Conservation (phyloP, 2,888 invertebrate species). For the Timandra comae region DNA sequence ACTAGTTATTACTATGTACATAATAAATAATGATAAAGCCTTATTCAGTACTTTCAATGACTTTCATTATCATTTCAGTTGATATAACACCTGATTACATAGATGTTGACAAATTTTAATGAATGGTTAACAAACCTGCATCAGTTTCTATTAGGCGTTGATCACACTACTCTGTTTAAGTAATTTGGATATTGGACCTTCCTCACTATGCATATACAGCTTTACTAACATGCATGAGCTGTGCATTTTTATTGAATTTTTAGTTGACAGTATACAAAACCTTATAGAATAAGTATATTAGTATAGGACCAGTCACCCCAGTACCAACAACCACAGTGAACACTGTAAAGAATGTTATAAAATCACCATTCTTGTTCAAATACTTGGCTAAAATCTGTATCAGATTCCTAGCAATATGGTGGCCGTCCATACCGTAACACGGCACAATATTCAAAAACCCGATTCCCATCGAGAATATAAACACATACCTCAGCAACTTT, state of each 20-base stretch:
- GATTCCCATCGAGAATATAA: constrained; percentile 92
- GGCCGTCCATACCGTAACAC: constrained; percentile 95
- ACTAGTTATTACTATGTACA: not conserved
- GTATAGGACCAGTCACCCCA: constrained; percentile 80
- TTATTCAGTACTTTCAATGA: constrained; percentile 1
- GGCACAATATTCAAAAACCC: constrained; percentile 94
- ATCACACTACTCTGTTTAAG: no score
- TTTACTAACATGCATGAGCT: no score
- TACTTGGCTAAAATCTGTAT: constrained; percentile 78
- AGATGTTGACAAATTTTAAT: no score
- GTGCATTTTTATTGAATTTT: no score
- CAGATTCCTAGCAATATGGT: constrained; percentile 87
- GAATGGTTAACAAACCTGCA: no score
- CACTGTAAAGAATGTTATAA: constrained; percentile 72
- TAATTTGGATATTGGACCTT: no score
- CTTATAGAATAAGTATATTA: constrained; percentile 67
- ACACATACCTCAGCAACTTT: constrained; percentile 87
- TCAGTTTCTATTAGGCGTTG: no score
- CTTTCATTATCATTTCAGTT: constrained; percentile 12
- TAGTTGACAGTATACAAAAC: constrained; percentile 45
- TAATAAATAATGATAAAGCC: not conserved
- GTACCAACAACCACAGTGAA: constrained; percentile 85
- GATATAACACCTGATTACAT: no score
- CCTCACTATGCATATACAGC: no score
- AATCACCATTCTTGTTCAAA: constrained; percentile 77